phyloP scores from a whole-genome alignment of 2,113 vertebrate species.

The Anguilla japonica region DNA sequence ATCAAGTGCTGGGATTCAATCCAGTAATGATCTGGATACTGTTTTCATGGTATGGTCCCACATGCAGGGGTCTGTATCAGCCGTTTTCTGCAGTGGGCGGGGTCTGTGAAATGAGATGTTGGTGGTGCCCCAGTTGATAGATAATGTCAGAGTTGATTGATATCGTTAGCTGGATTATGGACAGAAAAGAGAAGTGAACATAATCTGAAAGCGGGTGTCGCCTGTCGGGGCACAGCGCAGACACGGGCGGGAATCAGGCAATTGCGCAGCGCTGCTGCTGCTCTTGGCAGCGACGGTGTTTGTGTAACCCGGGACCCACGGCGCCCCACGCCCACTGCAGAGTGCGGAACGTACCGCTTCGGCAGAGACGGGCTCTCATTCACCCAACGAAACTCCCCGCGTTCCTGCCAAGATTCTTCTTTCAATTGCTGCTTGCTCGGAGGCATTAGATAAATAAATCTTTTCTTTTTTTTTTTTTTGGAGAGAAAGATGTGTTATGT shows the following conservation, averaged over 20 bases:
- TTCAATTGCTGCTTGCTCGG: conserved; percentile 36
- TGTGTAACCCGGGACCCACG: conserved; percentile 51
- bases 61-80: no score
- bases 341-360: not conserved
- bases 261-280: conserved; percentile 33
- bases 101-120: no score
- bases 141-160: not conserved
- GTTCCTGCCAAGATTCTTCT: conserved; percentile 30
- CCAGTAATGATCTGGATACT: no score
- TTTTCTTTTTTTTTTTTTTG: conserved; percentile 48
- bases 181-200: not conserved
- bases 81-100: no score
- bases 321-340: conserved; percentile 16
- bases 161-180: not conserved
- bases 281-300: conserved; percentile 53
- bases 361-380: not conserved
- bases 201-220: conserved; percentile 23
- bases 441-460: conserved; percentile 57
- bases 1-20: no score
- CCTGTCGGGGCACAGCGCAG: conserved; percentile 47
- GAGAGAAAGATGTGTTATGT: conserved; percentile 45
- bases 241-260: conserved; percentile 44
- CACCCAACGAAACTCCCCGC: not conserved
- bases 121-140: not conserved
- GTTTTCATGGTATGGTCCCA: no score